Conservation (phyloP, 2,113 vertebrate species). For the Urocitellus parryii region DNA sequence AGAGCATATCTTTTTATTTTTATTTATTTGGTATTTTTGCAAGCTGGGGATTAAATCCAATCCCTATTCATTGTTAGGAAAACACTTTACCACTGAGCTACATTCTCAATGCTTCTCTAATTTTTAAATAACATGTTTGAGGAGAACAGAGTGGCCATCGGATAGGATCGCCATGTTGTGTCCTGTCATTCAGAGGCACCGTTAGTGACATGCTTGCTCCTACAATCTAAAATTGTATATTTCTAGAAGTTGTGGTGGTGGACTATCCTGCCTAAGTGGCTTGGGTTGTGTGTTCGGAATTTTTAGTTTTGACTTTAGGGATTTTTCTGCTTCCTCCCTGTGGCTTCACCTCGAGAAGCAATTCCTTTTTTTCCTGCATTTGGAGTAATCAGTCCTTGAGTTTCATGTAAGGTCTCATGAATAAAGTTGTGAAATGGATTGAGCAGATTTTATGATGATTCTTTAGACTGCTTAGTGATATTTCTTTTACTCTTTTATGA, state of each 20-base stretch:
- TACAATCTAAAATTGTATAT: neutral
- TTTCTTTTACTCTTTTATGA: neutral
- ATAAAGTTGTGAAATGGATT: neutral
- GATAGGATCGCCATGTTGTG: neutral
- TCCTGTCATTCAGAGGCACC: fast-evolving
- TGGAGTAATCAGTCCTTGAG: neutral
- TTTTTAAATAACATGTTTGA: neutral
- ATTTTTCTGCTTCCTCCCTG: neutral
- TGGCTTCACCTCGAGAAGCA: neutral
- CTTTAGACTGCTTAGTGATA: neutral
- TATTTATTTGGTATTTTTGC: neutral
- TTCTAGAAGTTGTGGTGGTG: neutral
- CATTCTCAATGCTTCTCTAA: neutral
- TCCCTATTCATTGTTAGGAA: neutral
- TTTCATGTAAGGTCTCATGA: neutral
- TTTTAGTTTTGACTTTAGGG: neutral
- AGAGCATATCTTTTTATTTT: neutral
- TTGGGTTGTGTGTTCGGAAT: neutral
- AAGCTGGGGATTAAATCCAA: too few species aligned
- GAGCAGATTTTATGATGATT: neutral
- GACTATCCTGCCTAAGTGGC: neutral
- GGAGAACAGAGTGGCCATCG: neutral
- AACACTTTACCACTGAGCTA: neutral
- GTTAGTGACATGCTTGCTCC: neutral
- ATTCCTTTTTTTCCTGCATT: neutral